These are phyloP conservation scores for Babyrousa celebensis DNA, from an alignment of 2,797 vertebrate genomes.

Conservation along the genomic window DNA sequence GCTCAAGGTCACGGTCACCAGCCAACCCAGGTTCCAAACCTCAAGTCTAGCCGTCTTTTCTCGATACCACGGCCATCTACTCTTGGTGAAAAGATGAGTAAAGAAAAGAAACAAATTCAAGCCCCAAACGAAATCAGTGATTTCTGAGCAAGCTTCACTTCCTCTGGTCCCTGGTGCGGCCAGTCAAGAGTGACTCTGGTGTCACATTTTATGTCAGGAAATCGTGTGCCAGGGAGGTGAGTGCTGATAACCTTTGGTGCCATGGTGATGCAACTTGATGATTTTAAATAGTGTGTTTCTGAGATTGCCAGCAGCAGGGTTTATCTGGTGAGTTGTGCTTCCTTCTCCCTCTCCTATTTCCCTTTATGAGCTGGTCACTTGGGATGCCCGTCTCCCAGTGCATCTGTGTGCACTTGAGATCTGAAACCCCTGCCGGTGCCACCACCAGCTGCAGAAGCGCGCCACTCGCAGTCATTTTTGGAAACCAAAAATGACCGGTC, in stretches of 20 bases:
- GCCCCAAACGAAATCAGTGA: neutral
- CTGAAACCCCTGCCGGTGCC: conserved; percentile 78
- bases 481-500: conserved; percentile 91
- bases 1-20: neutral
- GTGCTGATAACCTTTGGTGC: neutral
- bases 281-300: conserved; percentile 17
- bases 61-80: neutral
- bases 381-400: conserved; percentile 49
- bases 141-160: conserved; percentile 26
- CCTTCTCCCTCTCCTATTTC: conserved; percentile 77
- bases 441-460: conserved; percentile 86
- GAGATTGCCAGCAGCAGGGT: neutral
- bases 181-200: neutral
- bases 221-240: neutral
- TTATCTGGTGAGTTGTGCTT: conserved; percentile 57
- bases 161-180: neutral
- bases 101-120: neutral
- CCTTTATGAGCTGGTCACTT: conserved; percentile 78
- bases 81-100: neutral
- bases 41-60: neutral
- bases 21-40: neutral
- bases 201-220: neutral
- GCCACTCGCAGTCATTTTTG: conserved; percentile 84
- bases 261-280: neutral
- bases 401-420: conserved; percentile 84